Conservation (phyloP, 1,140 invertebrate species). For the Aphelenchoides avenae region DNA sequence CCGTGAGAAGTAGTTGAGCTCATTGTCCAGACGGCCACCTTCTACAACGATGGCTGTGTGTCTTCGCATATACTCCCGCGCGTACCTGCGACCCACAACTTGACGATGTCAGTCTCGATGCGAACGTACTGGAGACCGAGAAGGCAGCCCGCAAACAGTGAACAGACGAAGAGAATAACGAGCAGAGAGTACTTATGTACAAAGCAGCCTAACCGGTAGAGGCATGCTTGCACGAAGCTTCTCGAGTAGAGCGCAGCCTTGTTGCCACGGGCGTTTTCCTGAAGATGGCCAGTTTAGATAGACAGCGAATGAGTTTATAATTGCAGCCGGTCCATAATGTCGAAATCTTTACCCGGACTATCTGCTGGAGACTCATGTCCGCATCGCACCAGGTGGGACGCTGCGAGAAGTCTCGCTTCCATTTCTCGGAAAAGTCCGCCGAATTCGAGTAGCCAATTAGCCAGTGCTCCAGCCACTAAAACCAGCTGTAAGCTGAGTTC, state of each 20-base stretch:
- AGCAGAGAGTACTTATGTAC: conserved; percentile 30
- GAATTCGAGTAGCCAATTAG: too few species aligned
- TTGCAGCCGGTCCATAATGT: too few species aligned
- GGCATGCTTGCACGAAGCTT: conserved; percentile 33
- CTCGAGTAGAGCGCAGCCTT: conserved; percentile 40
- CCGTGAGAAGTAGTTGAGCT: conserved; percentile 21
- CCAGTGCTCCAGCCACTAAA: too few species aligned
- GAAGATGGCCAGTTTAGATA: background rate
- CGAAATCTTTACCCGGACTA: too few species aligned
- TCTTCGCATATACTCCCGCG: conserved; percentile 1
- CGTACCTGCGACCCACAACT: conserved; percentile 50
- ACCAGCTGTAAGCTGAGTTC: too few species aligned
- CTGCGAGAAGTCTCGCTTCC: conserved; percentile 42
- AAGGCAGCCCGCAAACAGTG: conserved; percentile 39
- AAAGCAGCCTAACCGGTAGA: conserved; percentile 24
- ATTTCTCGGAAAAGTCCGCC: conserved; percentile 36
- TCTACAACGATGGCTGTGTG: conserved; percentile 11
- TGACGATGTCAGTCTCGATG: conserved; percentile 54
- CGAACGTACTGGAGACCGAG: conserved; percentile 46
- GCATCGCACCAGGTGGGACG: conserved; percentile 52
- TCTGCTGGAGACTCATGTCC: conserved; percentile 46
- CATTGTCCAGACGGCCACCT: conserved; percentile 26
- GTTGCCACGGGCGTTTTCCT: conserved; percentile 44
- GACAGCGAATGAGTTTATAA: too few species aligned
- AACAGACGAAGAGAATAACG: conserved; percentile 32